These are phyloP conservation scores for Zeugodacus cucurbitae DNA, from an alignment of 1,140 invertebrate genomes.

Conservation along the genomic window DNA sequence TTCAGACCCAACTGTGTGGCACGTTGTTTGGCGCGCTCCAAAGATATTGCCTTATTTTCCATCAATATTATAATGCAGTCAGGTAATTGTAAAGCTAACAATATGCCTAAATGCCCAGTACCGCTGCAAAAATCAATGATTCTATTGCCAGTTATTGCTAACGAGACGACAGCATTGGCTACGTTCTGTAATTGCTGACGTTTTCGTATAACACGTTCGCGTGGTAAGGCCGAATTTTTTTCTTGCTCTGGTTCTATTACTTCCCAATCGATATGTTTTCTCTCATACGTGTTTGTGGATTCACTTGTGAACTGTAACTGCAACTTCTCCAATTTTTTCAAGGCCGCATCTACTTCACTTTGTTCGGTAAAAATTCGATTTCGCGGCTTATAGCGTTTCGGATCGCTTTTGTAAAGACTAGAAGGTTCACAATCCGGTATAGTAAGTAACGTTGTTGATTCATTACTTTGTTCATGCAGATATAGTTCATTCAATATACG, in stretches of 20 bases:
- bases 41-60: conserved; percentile 93
- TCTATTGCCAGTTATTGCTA: conserved; percentile 71
- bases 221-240: conserved; percentile 80
- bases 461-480: conserved; percentile 27
- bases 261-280: conserved; percentile 58
- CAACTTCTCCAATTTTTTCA: conserved; percentile 66
- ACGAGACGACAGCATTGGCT: conserved; percentile 78
- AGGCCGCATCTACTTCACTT: conserved; percentile 75
- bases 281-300: conserved; percentile 48
- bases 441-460: conserved; percentile 39
- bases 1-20: conserved; percentile 75
- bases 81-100: conserved; percentile 84
- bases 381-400: conserved; percentile 78
- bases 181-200: conserved; percentile 91
- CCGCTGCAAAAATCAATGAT: conserved; percentile 97
- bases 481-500: conserved; percentile 53
- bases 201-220: conserved; percentile 79
- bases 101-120: conserved; percentile 90
- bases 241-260: conserved; percentile 58
- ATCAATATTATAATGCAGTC: conserved; percentile 81
- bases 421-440: conserved; percentile 58
- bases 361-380: conserved; percentile 81
- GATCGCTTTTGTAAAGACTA: conserved; percentile 82
- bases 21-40: conserved; percentile 78
- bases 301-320: conserved; percentile 53